A percentile compares a stretch with the other conserved stretches of the same genome.
phyloP scores from a whole-genome alignment of 2,797 vertebrate genomes.

The Mus minutoides region DNA sequence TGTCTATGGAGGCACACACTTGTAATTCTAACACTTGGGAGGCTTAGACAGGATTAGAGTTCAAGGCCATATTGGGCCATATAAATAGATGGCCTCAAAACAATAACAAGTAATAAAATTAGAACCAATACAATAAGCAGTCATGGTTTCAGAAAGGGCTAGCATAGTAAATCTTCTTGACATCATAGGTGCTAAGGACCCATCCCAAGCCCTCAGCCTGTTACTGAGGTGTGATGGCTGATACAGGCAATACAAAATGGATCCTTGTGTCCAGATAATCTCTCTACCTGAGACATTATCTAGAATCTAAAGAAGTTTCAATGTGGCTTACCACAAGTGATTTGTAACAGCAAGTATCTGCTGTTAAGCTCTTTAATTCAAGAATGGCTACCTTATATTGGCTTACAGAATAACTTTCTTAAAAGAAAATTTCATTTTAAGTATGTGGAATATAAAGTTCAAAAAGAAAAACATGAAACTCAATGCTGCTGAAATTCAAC shows the following conservation, averaged over 20 bases:
- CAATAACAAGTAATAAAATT: not conserved
- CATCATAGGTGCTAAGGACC: not conserved
- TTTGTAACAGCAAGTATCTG: not conserved
- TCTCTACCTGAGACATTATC: not conserved
- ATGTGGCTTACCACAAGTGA: not conserved
- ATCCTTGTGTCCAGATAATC: not conserved
- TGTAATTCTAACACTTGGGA: not conserved
- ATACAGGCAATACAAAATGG: not conserved
- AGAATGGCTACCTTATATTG: not conserved
- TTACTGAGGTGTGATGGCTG: not conserved
- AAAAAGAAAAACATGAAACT: slow-evolving; percentile 40
- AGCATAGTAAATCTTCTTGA: not conserved
- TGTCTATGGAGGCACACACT: not conserved
- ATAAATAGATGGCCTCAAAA: not conserved
- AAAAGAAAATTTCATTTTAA: slow-evolving; percentile 11
- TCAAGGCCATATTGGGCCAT: not conserved
- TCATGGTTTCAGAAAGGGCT: slow-evolving; percentile 9
- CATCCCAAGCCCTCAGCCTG: not conserved
- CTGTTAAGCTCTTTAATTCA: slow-evolving; percentile 44
- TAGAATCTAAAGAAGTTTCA: slow-evolving; percentile 30
- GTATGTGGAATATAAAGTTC: not conserved
- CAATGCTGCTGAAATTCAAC: not conserved
- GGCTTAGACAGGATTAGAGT: not conserved
- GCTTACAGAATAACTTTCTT: slow-evolving; percentile 24
- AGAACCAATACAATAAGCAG: not conserved